Conservation (phyloP, 1,140 invertebrate genomes). For the Pseudomyrmex pallidus region DNA sequence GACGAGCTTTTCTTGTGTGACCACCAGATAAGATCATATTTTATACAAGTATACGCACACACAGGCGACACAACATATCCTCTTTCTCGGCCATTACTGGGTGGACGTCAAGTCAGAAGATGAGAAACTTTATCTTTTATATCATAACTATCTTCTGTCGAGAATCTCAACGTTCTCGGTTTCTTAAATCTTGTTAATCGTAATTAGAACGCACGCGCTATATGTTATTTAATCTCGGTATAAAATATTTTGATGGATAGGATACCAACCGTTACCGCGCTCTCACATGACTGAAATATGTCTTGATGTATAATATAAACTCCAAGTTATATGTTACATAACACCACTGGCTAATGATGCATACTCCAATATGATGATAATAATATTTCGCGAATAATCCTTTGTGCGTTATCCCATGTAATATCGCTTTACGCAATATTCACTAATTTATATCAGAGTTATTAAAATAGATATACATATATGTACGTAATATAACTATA, state of each 20-base stretch:
- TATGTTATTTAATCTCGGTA: neutral
- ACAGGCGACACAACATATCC: conserved; percentile 5
- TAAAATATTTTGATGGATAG: neutral
- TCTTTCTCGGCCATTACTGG: conserved; percentile 21
- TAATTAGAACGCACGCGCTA: conserved; percentile 5
- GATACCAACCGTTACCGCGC: neutral
- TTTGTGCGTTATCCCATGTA: neutral
- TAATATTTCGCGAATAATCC: conserved; percentile 9
- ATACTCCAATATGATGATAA: neutral
- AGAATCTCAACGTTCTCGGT: neutral
- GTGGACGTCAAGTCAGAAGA: conserved; percentile 9
- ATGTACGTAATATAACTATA: neutral
- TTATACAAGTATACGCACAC: conserved; percentile 25
- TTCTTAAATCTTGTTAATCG: neutral
- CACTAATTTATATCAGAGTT: conserved; percentile 14
- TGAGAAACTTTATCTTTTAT: conserved; percentile 7
- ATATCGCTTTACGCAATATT: conserved; percentile 14
- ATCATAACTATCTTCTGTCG: neutral
- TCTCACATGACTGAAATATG: conserved; percentile 5
- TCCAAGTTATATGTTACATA: neutral
- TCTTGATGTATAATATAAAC: neutral
- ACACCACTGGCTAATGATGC: neutral
- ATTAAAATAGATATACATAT: conserved; percentile 2
- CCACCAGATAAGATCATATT: conserved; percentile 51
- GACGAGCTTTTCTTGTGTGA: conserved; percentile 13